These are phyloP conservation scores for Neodiprion pinetum DNA, from an alignment of 1,140 invertebrate species.

Conservation along the genomic window DNA sequence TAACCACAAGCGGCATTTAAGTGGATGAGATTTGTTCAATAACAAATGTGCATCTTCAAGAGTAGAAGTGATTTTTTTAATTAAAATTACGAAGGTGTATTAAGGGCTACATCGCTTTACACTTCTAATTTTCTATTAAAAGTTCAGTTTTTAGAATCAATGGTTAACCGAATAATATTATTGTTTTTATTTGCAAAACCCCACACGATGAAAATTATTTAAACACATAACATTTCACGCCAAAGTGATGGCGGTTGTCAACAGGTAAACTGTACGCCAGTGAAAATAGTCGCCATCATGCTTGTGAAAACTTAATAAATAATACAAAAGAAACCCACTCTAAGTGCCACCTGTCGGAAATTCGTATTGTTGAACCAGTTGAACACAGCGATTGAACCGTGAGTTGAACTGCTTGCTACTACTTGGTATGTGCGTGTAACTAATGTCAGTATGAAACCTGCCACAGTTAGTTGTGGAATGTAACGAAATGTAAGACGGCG, in stretches of 20 bases:
- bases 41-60: too few relatives aligned
- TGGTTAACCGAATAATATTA: constrained; percentile 9
- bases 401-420: too few relatives aligned
- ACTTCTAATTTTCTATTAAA: constrained; percentile 40
- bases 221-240: constrained; percentile 19
- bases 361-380: too few relatives aligned
- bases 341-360: neutral
- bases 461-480: too few relatives aligned
- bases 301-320: constrained; percentile 10
- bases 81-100: neutral
- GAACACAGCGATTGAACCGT: too few relatives aligned
- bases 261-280: constrained; percentile 40
- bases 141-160: constrained; percentile 23
- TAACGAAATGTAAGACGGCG: too few relatives aligned
- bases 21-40: neutral
- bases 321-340: too few relatives aligned
- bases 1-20: neutral
- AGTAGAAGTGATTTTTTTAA: too few relatives aligned
- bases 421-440: too few relatives aligned
- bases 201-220: neutral
- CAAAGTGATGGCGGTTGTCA: constrained; percentile 34
- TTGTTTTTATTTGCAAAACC: constrained; percentile 11
- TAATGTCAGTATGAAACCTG: too few relatives aligned
- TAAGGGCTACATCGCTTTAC: constrained; percentile 25
- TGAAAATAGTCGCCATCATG: constrained; percentile 40